Evolutionary conservation across 2,888 invertebrate genomes (phyloP).

Genomic region (Trichogramma evanescens): DNA sequence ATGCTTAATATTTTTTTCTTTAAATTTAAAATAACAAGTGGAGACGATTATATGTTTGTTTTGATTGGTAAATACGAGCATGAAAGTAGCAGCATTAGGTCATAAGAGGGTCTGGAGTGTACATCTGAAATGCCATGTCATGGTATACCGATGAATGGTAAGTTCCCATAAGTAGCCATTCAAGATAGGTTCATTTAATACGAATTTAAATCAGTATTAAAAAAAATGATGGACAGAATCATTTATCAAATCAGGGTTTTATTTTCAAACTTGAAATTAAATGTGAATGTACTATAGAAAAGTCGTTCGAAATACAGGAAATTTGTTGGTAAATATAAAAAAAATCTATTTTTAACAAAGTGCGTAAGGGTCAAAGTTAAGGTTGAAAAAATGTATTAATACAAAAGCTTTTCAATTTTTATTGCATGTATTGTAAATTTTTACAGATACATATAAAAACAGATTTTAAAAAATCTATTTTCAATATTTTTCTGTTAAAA

Average conservation of each 20-base stretch:
- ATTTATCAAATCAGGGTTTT: background rate
- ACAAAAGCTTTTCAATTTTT: background rate
- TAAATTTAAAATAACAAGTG: background rate
- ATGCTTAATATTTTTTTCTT: background rate
- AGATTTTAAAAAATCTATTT: background rate
- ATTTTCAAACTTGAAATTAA: background rate
- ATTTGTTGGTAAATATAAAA: too few species aligned
- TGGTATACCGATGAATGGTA: too few species aligned
- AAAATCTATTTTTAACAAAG: too few species aligned
- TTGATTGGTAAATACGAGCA: background rate
- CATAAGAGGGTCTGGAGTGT: background rate
- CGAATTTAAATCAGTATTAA: too few species aligned
- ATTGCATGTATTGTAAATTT: slow-evolving; percentile 9
- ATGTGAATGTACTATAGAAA: background rate
- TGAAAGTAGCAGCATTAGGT: background rate
- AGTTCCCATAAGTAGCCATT: too few species aligned
- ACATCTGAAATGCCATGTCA: background rate
- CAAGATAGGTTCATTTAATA: too few species aligned
- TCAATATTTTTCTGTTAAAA: slow-evolving; percentile 16
- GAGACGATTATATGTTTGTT: background rate
- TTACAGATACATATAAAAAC: slow-evolving; percentile 18
- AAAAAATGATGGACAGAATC: too few species aligned
- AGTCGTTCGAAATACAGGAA: too few species aligned
- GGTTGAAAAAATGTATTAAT: too few species aligned
- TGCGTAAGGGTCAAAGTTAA: too few species aligned